Evolutionary conservation across 2,797 vertebrate species (phyloP), one percentile per base, ranked within the genome.

Genomic region (Tarsius wallacei): DNA sequence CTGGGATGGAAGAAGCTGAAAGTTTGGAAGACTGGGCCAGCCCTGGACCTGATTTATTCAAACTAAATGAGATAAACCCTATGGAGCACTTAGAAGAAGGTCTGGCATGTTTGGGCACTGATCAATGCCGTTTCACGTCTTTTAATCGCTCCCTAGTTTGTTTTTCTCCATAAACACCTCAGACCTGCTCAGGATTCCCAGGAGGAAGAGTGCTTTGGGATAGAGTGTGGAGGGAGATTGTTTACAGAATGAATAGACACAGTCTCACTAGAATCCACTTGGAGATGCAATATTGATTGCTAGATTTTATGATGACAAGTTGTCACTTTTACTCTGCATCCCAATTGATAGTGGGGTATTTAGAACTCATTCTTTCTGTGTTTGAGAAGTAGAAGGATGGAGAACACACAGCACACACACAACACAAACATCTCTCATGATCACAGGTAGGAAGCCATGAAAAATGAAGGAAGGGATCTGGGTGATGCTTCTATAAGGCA

Each of bases 341-440:
- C n/a, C 11, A 21, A 68, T 28, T 87, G 66, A 78, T 89, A 31
- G 1, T 33, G 63, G 28, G 68, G 57, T 86, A 47, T 33, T 71
- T 92, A 93, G 94, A 22, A 31, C 63, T 96, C 53, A 59, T 85
- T 61, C 24, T 87, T 61, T 85, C 59, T 90, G 49, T 55, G 10
- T 87, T 24, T 81, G 31, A 13, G 15, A 42, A 22, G 22, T 63
- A 28, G 76, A 92, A 22, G 49, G 42, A 57, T 12, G 77, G 63
- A 47, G 49, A 73, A 1, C 13, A 63, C 21, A 51, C 1, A 74
- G 13, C 33, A 31, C 6, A 71, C 22, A n/a, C 12, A 22, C 3
- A 59, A 0, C 19, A 24, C 28, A 11, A 61, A 1, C 19, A 42
- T 19, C 33, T 70, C 33, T 70, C 17, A 22, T 22, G 19, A 70